phyloP scores from a whole-genome alignment of 2,888 invertebrate genomes.

The Andrena camellia region DNA sequence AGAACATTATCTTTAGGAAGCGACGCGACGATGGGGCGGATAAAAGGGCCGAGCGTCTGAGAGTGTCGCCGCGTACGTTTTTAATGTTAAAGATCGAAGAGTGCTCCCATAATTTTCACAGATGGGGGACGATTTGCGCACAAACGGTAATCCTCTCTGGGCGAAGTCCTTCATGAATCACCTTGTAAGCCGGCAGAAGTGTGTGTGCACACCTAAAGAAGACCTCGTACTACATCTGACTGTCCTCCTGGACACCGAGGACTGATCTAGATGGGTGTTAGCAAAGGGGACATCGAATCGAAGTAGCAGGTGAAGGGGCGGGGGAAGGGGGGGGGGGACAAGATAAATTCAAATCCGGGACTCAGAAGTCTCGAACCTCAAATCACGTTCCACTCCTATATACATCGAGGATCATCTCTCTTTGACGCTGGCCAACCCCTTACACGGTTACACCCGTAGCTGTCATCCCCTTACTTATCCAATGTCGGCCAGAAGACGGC shows the following conservation, averaged over 20 bases:
- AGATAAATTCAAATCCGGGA: slow-evolving; percentile 83
- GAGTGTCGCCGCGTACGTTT: neutral
- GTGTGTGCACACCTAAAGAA: slow-evolving; percentile 59
- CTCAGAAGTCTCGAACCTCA: slow-evolving; percentile 79
- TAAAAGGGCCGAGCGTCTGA: neutral
- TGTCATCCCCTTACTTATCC: slow-evolving; percentile 81
- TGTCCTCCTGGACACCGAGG: slow-evolving; percentile 58
- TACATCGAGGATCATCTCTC: slow-evolving; percentile 82
- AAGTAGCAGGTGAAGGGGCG: slow-evolving; percentile 65
- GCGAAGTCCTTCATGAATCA: slow-evolving; percentile 66
- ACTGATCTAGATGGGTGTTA: slow-evolving; percentile 64
- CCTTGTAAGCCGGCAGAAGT: slow-evolving; percentile 42
- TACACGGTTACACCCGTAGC: slow-evolving; percentile 73
- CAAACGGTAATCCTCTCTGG: slow-evolving; percentile 60
- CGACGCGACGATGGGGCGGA: neutral
- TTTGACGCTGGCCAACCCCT: slow-evolving; percentile 79
- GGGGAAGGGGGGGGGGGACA: slow-evolving; percentile 65
- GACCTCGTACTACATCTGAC: slow-evolving; percentile 67
- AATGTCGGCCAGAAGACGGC: slow-evolving; percentile 71
- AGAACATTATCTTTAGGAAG: neutral
- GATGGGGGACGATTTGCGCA: slow-evolving; percentile 53
- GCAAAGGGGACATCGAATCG: slow-evolving; percentile 61
- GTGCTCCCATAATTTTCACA: slow-evolving; percentile 53
- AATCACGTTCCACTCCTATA: slow-evolving; percentile 82
- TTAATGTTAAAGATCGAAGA: slow-evolving; percentile 28